A percentile compares a stretch with the other conserved stretches of the same genome.
phyloP scores from a whole-genome alignment of 2,797 vertebrate species.

The Macropus fuliginosus region DNA sequence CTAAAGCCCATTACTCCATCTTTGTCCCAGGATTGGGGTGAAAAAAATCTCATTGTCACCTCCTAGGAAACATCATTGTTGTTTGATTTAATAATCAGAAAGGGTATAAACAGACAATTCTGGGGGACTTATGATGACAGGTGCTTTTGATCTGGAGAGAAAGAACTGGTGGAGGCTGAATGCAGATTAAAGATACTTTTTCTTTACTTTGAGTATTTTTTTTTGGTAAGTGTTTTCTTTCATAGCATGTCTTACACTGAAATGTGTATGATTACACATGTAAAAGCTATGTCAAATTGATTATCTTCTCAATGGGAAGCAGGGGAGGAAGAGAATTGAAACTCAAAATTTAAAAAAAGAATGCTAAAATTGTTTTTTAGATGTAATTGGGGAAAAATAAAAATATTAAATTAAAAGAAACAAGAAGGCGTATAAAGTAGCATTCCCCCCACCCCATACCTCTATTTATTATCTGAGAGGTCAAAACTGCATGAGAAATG shows the following conservation, averaged over 20 bases:
- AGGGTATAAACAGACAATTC: background rate
- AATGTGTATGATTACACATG: background rate
- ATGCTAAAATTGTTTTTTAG: background rate
- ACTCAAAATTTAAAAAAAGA: background rate
- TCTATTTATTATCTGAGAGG: conserved; percentile 50
- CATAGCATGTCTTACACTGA: background rate
- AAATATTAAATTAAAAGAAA: background rate
- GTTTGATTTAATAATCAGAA: background rate
- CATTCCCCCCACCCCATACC: background rate
- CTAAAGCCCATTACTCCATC: background rate
- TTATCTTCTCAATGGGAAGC: background rate
- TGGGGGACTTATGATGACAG: background rate
- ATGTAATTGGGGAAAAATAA: background rate
- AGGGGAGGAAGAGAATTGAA: background rate
- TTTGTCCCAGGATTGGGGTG: background rate
- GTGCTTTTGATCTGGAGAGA: background rate
- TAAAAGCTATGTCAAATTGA: background rate
- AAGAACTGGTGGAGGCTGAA: background rate
- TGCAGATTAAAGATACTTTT: background rate
- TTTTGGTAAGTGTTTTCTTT: background rate
- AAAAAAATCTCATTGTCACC: background rate
- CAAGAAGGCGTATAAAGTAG: background rate
- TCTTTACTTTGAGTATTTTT: background rate
- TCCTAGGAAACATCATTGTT: background rate
- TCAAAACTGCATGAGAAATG: conserved; percentile 50